Conservation (phyloP, 1,140 invertebrate species). For the Dendroctonus ponderosae region DNA sequence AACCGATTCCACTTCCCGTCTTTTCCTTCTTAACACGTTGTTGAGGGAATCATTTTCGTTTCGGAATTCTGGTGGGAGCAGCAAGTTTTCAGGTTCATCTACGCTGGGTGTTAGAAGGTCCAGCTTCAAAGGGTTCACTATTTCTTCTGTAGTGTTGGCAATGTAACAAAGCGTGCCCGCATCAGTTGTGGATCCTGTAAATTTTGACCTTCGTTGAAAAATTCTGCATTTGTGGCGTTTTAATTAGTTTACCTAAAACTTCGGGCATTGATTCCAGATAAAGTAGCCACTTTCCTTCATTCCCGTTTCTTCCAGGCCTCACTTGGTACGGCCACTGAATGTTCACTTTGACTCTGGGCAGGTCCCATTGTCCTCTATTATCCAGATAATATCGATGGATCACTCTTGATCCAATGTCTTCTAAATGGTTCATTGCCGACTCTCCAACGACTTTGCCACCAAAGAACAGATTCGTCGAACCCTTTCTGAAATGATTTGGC, state of each 20-base stretch:
- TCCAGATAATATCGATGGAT: conserved; percentile 79
- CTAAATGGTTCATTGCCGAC: conserved; percentile 75
- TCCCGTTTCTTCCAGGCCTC: conserved; percentile 65
- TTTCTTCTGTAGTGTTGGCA: not conserved
- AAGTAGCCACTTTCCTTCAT: conserved; percentile 83
- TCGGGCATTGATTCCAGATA: conserved; percentile 81
- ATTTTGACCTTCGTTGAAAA: not conserved
- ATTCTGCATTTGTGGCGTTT: not conserved
- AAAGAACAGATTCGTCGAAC: conserved; percentile 72
- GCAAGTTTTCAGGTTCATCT: conserved; percentile 25
- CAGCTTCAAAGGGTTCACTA: conserved; percentile 32
- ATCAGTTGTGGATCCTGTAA: conserved; percentile 5
- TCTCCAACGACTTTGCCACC: conserved; percentile 81
- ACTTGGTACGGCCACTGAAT: conserved; percentile 91
- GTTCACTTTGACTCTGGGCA: conserved; percentile 72
- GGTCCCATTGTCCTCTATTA: conserved; percentile 84
- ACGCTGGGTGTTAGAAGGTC: conserved; percentile 2
- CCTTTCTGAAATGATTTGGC: conserved; percentile 38
- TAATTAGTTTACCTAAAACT: conserved; percentile 61
- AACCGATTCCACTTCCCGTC: conserved; percentile 70
- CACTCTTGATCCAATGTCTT: conserved; percentile 82
- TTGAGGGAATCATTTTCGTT: conserved; percentile 7
- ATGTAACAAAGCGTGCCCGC: conserved; percentile 14
- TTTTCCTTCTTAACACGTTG: conserved; percentile 43
- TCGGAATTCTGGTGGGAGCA: conserved; percentile 4